phyloP scores from a whole-genome alignment of 2,888 invertebrate species.

The Dorcus parallelipipedus region DNA sequence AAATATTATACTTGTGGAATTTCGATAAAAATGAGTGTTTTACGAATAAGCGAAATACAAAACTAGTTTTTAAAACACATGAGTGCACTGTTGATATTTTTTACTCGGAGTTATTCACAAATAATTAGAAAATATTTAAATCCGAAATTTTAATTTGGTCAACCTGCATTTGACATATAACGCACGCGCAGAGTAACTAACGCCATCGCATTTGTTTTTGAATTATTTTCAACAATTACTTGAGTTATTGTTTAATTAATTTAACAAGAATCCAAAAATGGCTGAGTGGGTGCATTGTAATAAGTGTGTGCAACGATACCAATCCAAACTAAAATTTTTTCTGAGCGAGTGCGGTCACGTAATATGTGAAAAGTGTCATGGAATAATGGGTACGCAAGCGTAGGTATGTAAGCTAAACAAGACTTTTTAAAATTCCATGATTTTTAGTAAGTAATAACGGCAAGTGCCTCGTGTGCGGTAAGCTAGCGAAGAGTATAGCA shows the following conservation, averaged over 20 bases:
- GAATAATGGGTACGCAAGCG: constrained; percentile 29
- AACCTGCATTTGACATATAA: neutral
- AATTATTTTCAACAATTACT: neutral
- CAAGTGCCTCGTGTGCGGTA: constrained; percentile 37
- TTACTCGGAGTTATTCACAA: no score
- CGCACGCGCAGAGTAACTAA: neutral
- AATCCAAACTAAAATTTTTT: constrained; percentile 31
- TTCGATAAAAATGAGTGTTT: no score
- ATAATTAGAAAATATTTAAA: neutral
- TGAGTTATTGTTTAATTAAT: neutral
- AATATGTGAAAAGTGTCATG: constrained; percentile 38
- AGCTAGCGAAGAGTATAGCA: constrained; percentile 24
- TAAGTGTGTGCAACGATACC: constrained; percentile 35
- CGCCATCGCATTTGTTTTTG: neutral
- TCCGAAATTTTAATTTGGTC: neutral
- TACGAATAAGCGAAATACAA: no score
- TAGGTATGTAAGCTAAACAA: neutral
- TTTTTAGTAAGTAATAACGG: constrained; percentile 22
- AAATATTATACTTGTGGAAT: no score
- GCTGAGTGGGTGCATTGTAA: constrained; percentile 44
- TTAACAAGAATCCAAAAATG: constrained; percentile 3
- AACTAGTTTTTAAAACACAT: no score
- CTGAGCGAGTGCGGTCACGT: constrained; percentile 43
- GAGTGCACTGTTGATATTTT: no score
- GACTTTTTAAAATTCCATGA: constrained; percentile 4